These are phyloP conservation scores for Spheniscus humboldti DNA, from an alignment of 2,797 vertebrate species.

Conservation along the genomic window DNA sequence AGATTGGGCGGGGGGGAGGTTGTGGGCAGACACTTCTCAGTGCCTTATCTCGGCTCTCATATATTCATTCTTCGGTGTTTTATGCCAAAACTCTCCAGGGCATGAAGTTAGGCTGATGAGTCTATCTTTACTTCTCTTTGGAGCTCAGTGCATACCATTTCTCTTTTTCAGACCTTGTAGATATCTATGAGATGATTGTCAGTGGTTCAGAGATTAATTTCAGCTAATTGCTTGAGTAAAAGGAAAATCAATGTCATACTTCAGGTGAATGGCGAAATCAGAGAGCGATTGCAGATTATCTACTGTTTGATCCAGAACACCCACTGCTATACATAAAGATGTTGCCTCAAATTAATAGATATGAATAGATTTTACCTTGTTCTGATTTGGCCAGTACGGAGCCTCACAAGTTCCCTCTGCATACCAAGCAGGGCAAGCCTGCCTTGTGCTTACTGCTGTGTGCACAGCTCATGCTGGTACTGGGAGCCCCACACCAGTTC, in stretches of 20 bases:
- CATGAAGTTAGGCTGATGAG: not conserved
- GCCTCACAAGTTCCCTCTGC: not conserved
- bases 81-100: not conserved
- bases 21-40: not conserved
- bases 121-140: not conserved
- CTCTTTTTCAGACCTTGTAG: not conserved
- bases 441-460: not conserved
- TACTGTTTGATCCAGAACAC: not conserved
- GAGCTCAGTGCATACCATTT: not conserved
- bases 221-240: not conserved
- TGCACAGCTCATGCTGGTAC: not conserved
- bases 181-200: not conserved
- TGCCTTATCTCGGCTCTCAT: not conserved
- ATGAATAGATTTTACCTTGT: not conserved
- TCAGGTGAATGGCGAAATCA: not conserved
- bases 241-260: not conserved
- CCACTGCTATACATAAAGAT: not conserved
- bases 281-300: not conserved
- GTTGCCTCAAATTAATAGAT: not conserved
- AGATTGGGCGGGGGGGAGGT: not conserved
- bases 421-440: not conserved
- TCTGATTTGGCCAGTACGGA: not conserved
- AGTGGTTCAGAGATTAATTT: not conserved
- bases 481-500: not conserved
- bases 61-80: not conserved